Base-by-base conservation (phyloP, 1,140 invertebrate species). In the Bombyx mandarina region DNA sequence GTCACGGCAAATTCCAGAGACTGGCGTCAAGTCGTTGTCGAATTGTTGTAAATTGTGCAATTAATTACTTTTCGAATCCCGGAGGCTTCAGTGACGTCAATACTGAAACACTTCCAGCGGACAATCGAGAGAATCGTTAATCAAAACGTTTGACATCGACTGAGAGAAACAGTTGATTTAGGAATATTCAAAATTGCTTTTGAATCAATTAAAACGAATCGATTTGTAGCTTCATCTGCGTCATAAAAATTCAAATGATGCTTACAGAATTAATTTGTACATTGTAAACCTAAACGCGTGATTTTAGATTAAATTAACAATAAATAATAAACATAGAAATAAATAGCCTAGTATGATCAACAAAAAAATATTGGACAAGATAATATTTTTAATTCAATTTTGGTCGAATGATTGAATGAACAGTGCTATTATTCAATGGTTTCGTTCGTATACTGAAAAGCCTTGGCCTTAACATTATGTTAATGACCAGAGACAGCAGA, bases 401-500 rank as follows among this genome's bases (percentile, higher is more conserved):
- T 35, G 4, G 2, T 35, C 26, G 26, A 35, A 35, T 35, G 26
- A 35, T 35, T 35, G 26, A 35, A 35, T 35, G 26, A 35, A 35
- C 26, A 35, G 26, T 5, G 26, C 26, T 35, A 52, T 51, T 35
- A 52, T 51, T 53, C 48, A 22, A 51, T 48, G 26, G 46, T n/a
- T 12, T 48, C 6, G 18, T 44, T 54, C 22, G 45, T 18, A 43
- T 54, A 58, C 61, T 53, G 63, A 52, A 66, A 60, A 35, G 26
- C 78, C 78, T 79, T 79, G 78, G 73, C 78, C 78, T 76, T 81
- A 81, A 73, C 75, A 70, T 77, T 76, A 81, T 77, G 70, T 60
- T 78, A 79, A 81, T 79, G 51, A 58, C 49, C 49, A 12, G 22
- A 43, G 47, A 57, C 49, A 57, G 47, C 50, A 56, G 60, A 63